phyloP scores from a whole-genome alignment of 1,140 invertebrate genomes.

The Portunus trituberculatus region DNA sequence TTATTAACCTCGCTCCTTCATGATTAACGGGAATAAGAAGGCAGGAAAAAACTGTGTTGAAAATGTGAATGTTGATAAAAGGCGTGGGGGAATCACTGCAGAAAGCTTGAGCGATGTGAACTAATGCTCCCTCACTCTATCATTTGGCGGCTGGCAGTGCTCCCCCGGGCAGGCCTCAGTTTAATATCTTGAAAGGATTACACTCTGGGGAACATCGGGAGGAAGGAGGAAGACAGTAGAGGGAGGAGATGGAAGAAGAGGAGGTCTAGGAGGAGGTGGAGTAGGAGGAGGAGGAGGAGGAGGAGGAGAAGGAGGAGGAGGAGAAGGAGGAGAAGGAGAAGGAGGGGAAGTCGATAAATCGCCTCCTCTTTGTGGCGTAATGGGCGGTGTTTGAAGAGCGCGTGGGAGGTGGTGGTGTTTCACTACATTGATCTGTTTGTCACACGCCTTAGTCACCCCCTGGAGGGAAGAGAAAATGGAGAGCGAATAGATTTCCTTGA shows the following conservation, averaged over 20 bases:
- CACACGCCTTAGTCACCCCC: not conserved
- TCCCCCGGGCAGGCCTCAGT: not conserved
- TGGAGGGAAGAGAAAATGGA: not conserved
- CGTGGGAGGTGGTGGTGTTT: not conserved
- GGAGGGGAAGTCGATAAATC: not conserved
- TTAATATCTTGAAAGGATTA: conserved; percentile 24
- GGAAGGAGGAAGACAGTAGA: not conserved
- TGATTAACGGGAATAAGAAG: too few relatives aligned
- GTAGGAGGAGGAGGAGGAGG: not conserved
- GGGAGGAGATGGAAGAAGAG: not conserved
- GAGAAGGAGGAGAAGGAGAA: not conserved
- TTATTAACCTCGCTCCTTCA: too few relatives aligned
- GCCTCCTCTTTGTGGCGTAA: not conserved
- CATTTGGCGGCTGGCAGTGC: not conserved
- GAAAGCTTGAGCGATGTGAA: not conserved
- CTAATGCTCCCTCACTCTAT: not conserved
- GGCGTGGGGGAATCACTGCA: not conserved
- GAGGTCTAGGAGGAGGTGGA: not conserved
- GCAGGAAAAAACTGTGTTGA: not conserved
- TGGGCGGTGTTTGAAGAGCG: not conserved
- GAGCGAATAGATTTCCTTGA: not conserved
- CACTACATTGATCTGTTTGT: not conserved
- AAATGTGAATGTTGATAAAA: not conserved
- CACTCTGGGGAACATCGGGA: not conserved
- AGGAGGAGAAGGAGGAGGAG: not conserved